Evolutionary conservation across 2,888 invertebrate species (phyloP).

Genomic region (Melieria crassipennis): DNA sequence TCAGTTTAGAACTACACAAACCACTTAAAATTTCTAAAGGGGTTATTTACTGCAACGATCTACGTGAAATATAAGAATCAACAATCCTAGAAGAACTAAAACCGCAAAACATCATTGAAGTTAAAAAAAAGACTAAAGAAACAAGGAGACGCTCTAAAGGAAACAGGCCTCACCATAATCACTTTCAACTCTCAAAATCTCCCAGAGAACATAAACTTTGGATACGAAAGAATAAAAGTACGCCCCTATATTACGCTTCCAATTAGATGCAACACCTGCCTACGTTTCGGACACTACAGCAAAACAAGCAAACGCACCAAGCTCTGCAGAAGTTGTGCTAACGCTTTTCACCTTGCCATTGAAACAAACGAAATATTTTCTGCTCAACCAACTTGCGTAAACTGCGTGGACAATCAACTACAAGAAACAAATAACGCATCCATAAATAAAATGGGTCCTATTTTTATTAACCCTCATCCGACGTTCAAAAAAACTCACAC

Average conservation of each 20-base stretch:
- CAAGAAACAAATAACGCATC: no score
- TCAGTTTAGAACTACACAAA: background rate
- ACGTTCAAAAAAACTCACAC: no score
- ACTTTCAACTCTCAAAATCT: slow-evolving; percentile 1
- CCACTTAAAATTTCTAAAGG: background rate
- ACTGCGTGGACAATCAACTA: no score
- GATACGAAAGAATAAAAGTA: slow-evolving; percentile 2
- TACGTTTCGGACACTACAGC: background rate
- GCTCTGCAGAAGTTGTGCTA: background rate
- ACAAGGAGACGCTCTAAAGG: no score
- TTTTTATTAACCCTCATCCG: no score
- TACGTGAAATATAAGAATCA: background rate
- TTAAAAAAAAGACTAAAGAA: background rate
- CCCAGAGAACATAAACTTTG: background rate
- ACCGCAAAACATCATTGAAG: background rate
- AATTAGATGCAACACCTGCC: background rate
- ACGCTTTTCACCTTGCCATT: background rate
- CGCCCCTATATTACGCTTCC: background rate
- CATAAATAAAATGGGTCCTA: background rate
- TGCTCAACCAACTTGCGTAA: no score
- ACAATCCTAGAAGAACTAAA: slow-evolving; percentile 1
- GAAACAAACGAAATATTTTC: background rate
- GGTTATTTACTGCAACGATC: background rate
- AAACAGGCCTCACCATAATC: background rate
- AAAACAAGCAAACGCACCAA: background rate